Evolutionary conservation across 2,797 vertebrate genomes (phyloP), one percentile per base, ranked within the genome.

Genomic region (Siniperca scherzeri): DNA sequence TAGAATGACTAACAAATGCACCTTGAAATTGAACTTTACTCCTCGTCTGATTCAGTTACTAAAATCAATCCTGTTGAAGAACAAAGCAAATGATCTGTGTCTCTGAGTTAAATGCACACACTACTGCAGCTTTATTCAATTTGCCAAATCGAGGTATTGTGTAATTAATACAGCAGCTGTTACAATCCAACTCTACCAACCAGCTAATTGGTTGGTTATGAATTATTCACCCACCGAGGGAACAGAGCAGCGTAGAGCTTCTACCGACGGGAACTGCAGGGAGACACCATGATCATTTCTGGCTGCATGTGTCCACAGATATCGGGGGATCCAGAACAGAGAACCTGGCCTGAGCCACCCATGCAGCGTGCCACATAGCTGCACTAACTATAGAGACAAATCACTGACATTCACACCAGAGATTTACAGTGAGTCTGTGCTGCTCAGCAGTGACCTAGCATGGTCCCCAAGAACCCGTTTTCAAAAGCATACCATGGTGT

Each of bases 141-240:
- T 46, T 69, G 67, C 55, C 77, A 50, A 79, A 66, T 21, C 59
- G 38, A 76, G 64, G 30, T 1, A 70, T 22, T 22, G 82, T 74
- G 73, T 83, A 73, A 88, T 86, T 60, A 86, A 83, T 65, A 70
- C 70, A 68, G 70, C 59, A 76, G 56, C 64, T n/a, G 40, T 33
- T 77, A 76, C 70, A 30, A 13, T 62, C 70, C 66, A 53, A 55
- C 66, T 74, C 76, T 2, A 62, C 55, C 84, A 68, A 62, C 16
- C 53, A 74, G 78, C 76, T 89, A 84, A 89, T 88, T 88, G 83
- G 81, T 57, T 74, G 76, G 62, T 46, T 74, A 84, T 91, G 85
- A 91, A 92, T 91, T 46, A 90, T 88, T 90, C 81, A 87, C 73
- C 77, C 79, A 4, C 2, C 7, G 27, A 80, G 85, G 69, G 74